Percentiles rank a stretch among this genome's conserved stretches.
These are phyloP conservation scores for Lepus oiostolus DNA, from an alignment of 2,797 vertebrate species.

Conservation along the genomic window DNA sequence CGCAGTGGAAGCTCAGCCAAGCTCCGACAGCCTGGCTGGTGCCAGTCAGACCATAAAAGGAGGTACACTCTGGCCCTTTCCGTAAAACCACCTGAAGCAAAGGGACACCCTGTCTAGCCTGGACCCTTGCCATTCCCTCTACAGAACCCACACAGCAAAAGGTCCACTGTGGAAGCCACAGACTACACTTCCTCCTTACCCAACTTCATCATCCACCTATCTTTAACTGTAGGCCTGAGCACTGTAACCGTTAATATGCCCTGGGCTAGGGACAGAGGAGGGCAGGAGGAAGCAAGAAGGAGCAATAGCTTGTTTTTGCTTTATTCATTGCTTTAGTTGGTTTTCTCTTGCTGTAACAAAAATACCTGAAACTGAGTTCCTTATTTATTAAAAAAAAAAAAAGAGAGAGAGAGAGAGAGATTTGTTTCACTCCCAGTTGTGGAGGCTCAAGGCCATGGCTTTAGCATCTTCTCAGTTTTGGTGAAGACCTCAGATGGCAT, in stretches of 20 bases:
- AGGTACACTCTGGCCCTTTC: neutral
- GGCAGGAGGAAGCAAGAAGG: neutral
- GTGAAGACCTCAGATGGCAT: too few species aligned
- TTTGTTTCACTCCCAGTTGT: too few species aligned
- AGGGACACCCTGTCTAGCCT: neutral
- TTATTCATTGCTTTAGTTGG: neutral
- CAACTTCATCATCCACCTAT: neutral
- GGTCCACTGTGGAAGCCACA: neutral
- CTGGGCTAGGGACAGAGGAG: neutral
- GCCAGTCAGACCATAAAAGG: neutral
- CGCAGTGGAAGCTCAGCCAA: neutral
- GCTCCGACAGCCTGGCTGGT: neutral
- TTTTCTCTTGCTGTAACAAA: too few species aligned
- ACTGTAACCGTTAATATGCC: neutral
- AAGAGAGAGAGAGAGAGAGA: too few species aligned
- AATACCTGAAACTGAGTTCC: too few species aligned
- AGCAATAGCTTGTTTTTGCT: neutral
- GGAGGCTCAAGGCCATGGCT: too few species aligned
- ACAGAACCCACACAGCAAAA: neutral
- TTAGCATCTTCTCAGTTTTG: too few species aligned
- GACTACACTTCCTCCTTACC: neutral
- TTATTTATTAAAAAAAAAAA: too few species aligned
- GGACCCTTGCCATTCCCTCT: neutral
- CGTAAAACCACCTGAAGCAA: neutral
- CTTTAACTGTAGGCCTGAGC: neutral